Conservation (phyloP, 2,888 invertebrate species). For the Xiphydria camelus region DNA sequence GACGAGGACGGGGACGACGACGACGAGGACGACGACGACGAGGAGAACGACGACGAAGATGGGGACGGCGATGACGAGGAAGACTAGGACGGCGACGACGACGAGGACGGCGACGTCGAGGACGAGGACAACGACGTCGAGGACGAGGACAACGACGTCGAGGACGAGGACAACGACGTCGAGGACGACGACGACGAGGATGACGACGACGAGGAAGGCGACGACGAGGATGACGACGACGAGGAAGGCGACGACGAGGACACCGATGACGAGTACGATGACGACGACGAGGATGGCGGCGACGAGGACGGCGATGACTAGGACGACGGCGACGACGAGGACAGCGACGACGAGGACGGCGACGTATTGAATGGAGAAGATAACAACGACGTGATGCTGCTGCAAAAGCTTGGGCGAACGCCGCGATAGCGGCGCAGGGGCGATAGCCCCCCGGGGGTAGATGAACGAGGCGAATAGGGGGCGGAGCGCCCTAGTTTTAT, state of each 20-base stretch:
- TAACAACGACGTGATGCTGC: background rate
- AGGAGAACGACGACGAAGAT: constrained; percentile 34
- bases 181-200: constrained; percentile 11
- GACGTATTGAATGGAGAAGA: background rate
- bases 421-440: no score
- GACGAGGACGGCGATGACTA: constrained; percentile 3
- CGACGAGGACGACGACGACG: constrained; percentile 25
- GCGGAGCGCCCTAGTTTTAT: no score
- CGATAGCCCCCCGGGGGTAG: no score
- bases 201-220: background rate
- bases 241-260: constrained; percentile 2
- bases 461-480: no score
- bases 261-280: background rate
- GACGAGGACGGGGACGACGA: constrained; percentile 16
- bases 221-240: constrained; percentile 6
- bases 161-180: background rate
- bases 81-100: constrained; percentile 12
- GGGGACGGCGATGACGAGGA: constrained; percentile 16
- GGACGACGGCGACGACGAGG: background rate
- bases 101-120: constrained; percentile 6
- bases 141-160: constrained; percentile 17
- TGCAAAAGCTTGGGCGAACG: no score
- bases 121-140: constrained; percentile 10
- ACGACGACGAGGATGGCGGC: constrained; percentile 21
- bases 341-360: background rate